Conservation (phyloP, 2,113 vertebrate genomes). For the Coptodon bakossiorum region DNA sequence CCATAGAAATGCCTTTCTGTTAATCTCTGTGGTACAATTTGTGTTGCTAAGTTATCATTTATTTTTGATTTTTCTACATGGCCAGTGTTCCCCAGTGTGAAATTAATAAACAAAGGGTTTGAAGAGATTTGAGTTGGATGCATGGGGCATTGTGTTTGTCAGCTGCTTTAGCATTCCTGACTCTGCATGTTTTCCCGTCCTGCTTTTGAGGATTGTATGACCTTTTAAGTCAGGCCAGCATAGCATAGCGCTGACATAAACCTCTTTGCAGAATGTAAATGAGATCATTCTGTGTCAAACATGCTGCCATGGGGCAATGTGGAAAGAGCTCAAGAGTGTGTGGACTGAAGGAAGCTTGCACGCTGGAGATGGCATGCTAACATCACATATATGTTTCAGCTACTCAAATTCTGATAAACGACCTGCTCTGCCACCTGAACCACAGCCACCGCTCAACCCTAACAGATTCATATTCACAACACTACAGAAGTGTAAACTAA, state of each 20-base stretch:
- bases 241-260: neutral
- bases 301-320: neutral
- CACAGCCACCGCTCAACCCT: neutral
- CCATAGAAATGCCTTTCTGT: neutral
- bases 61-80: neutral
- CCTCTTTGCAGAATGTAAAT: neutral
- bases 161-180: neutral
- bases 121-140: neutral
- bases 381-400: neutral
- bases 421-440: neutral
- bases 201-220: conserved; percentile 1
- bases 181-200: neutral
- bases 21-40: neutral
- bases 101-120: neutral
- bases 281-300: neutral
- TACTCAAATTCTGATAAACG: neutral
- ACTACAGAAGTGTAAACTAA: neutral
- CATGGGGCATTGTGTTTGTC: neutral
- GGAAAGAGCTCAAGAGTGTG: neutral
- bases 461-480: neutral
- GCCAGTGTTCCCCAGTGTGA: neutral
- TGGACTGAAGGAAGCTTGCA: neutral
- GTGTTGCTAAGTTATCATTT: neutral
- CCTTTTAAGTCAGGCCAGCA: neutral
- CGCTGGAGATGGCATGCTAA: neutral